Conservation (phyloP, 2,888 invertebrate genomes). For the Dorcus parallelipipedus region DNA sequence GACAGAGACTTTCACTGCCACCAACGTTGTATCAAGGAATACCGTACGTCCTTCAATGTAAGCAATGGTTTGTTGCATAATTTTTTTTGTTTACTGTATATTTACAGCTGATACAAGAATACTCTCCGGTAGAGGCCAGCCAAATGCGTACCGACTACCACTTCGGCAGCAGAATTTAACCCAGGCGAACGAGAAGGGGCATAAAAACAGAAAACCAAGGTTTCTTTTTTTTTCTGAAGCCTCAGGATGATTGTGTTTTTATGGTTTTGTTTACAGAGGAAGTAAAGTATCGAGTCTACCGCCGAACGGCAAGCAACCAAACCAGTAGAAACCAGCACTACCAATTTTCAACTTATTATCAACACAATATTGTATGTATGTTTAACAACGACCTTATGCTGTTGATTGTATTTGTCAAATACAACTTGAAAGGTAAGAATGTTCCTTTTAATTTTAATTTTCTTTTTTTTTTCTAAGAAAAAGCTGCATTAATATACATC, state of each 20-base stretch:
- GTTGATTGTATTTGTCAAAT: not conserved
- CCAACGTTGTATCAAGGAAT: slow-evolving; percentile 44
- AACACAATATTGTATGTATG: too few species aligned
- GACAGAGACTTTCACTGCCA: slow-evolving; percentile 39
- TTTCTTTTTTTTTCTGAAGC: slow-evolving; percentile 22
- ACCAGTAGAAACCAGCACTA: not conserved
- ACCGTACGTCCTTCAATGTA: slow-evolving; percentile 45
- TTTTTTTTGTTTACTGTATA: not conserved
- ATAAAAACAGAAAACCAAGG: slow-evolving; percentile 39
- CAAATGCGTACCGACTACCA: slow-evolving; percentile 37
- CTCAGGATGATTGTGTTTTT: not conserved
- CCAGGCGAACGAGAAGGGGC: slow-evolving; percentile 29
- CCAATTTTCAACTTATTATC: too few species aligned
- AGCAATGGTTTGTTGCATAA: slow-evolving; percentile 17
- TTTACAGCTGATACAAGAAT: slow-evolving; percentile 38
- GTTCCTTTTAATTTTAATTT: too few species aligned
- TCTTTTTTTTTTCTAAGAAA: too few species aligned
- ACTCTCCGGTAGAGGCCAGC: slow-evolving; percentile 39
- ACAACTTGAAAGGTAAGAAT: not conserved
- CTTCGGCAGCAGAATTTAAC: slow-evolving; percentile 23
- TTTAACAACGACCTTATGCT: too few species aligned
- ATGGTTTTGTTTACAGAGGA: slow-evolving; percentile 29
- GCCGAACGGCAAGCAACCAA: slow-evolving; percentile 35
- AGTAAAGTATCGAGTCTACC: slow-evolving; percentile 39
- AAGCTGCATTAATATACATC: too few species aligned